Evolutionary conservation across 2,888 invertebrate species (phyloP).

Genomic region (Cephus sareptanus): DNA sequence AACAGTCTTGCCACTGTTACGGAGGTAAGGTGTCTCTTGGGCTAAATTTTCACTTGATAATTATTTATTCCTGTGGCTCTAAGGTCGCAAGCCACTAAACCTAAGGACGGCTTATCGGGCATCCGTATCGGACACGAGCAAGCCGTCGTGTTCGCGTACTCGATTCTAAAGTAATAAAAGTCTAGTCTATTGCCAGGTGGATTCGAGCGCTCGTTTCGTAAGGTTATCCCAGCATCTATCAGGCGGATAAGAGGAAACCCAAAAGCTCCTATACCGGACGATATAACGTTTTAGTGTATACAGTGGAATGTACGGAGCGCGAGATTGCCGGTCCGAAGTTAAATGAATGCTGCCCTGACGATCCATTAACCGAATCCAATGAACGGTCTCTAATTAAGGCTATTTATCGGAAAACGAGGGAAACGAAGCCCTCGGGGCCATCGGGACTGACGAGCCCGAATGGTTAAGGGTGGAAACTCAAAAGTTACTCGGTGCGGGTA

Average conservation of each 20-base stretch:
- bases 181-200: neutral
- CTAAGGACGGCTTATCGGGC: neutral
- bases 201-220: neutral
- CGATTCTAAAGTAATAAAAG: neutral
- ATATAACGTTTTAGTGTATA: neutral
- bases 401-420: conserved; percentile 54
- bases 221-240: neutral
- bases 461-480: conserved; percentile 41
- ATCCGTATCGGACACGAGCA: neutral
- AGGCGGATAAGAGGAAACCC: neutral
- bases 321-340: conserved; percentile 27
- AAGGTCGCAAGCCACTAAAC: neutral
- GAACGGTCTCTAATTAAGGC: conserved; percentile 58
- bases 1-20: neutral
- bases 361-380: conserved; percentile 58
- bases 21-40: neutral
- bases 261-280: neutral
- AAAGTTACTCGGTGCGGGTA: conserved; percentile 33
- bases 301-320: neutral
- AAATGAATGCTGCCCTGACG: conserved; percentile 50
- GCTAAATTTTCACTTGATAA: neutral
- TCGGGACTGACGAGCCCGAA: conserved; percentile 31
- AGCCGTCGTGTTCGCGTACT: neutral
- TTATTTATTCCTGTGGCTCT: neutral
- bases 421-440: conserved; percentile 27